Conservation (phyloP, 2,888 invertebrate genomes). For the Drosophila birchii region DNA sequence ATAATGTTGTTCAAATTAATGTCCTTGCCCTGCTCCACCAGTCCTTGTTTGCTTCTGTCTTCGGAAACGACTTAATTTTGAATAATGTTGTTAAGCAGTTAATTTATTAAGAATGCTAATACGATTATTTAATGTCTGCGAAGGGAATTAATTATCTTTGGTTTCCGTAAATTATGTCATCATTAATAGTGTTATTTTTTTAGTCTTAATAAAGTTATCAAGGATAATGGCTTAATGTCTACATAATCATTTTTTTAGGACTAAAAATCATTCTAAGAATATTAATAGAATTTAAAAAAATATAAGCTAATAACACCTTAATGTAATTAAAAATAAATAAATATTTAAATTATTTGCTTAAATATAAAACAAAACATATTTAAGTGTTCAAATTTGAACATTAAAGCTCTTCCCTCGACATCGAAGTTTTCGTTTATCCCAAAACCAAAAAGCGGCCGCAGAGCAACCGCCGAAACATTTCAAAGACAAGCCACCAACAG, state of each 20-base stretch:
- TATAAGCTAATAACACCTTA: not conserved
- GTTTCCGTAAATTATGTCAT: not conserved
- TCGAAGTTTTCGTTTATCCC: slow-evolving; percentile 23
- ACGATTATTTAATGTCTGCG: not conserved
- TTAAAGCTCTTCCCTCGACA: slow-evolving; percentile 2
- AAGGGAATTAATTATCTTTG: not conserved
- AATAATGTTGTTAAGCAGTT: slow-evolving; percentile 9
- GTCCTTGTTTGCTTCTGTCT: not conserved
- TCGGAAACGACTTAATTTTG: slow-evolving; percentile 6
- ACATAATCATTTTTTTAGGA: too few species aligned
- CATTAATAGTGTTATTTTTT: not conserved
- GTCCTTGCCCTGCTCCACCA: not conserved
- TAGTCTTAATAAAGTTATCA: not conserved
- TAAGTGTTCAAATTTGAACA: not conserved
- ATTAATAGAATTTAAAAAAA: not conserved
- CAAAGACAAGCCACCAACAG: slow-evolving; percentile 63
- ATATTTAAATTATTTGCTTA: not conserved
- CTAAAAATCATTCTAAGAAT: not conserved
- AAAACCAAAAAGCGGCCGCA: slow-evolving; percentile 59
- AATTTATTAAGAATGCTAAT: slow-evolving; percentile 1
- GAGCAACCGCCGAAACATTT: slow-evolving; percentile 60
- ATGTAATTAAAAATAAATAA: not conserved
- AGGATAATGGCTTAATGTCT: not conserved
- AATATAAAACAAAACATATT: too few species aligned
- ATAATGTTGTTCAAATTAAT: slow-evolving; percentile 8